phyloP scores from a whole-genome alignment of 2,888 invertebrate species.

The Spialia ferax region DNA sequence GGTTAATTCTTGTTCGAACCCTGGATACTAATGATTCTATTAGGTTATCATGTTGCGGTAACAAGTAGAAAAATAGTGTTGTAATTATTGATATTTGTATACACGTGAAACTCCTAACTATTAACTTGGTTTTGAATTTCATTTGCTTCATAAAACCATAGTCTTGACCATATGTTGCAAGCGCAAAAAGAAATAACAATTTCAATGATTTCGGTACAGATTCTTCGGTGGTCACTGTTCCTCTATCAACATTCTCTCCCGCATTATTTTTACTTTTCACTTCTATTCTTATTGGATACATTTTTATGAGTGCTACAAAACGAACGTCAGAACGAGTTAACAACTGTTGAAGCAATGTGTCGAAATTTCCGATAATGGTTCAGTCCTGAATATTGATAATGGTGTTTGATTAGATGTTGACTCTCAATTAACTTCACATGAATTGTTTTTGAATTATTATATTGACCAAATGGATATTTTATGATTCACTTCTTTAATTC shows the following conservation, averaged over 20 bases:
- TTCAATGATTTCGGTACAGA: neutral
- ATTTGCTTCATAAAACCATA: conserved; percentile 2
- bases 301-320: too few relatives aligned
- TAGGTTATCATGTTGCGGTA: neutral
- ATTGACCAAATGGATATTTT: too few relatives aligned
- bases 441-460: too few relatives aligned
- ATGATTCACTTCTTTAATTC: too few relatives aligned
- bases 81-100: neutral
- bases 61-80: neutral
- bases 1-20: neutral
- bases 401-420: too few relatives aligned
- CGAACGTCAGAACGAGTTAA: too few relatives aligned
- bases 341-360: too few relatives aligned
- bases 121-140: neutral
- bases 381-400: too few relatives aligned
- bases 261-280: conserved; percentile 5
- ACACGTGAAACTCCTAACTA: neutral
- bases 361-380: too few relatives aligned
- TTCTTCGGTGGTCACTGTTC: neutral
- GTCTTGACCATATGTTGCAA: conserved; percentile 11
- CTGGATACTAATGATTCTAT: neutral
- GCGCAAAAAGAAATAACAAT: conserved; percentile 1
- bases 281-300: neutral
- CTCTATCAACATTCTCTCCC: neutral
- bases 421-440: too few relatives aligned